A percentile compares a stretch with the other conserved stretches of the same genome.
These are phyloP conservation scores for Mionectes olivaceus DNA, from an alignment of 2,797 vertebrate genomes.

Conservation along the genomic window DNA sequence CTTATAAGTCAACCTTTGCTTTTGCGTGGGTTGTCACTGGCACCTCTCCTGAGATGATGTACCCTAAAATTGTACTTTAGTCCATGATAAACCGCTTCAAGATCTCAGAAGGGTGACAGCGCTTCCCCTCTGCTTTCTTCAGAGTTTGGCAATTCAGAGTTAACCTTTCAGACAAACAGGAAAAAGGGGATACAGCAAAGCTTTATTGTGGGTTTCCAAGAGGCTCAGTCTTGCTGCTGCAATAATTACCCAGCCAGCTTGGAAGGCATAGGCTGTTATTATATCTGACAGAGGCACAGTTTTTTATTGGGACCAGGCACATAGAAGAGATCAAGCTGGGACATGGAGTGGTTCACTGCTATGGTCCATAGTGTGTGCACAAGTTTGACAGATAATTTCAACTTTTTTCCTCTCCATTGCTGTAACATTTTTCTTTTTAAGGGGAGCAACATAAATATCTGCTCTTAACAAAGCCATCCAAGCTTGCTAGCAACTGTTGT, in stretches of 20 bases:
- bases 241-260: constrained; percentile 25
- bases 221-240: background rate
- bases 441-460: background rate
- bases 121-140: background rate
- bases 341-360: background rate
- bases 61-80: background rate
- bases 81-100: background rate
- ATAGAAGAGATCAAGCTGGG: background rate
- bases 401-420: background rate
- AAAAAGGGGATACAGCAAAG: background rate
- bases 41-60: background rate
- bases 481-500: background rate
- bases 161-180: background rate
- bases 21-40: background rate
- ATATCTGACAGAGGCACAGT: background rate
- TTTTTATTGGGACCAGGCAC: constrained; percentile 15
- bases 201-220: constrained; percentile 12
- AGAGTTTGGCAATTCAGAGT: background rate
- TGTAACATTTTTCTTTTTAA: background rate
- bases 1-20: background rate
- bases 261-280: constrained; percentile 32
- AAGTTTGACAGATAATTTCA: background rate
- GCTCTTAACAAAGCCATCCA: background rate
- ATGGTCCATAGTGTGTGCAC: background rate
- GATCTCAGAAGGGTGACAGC: background rate